These are phyloP conservation scores for Corydoras maculifer DNA, from an alignment of 2,113 vertebrate genomes.

Conservation along the genomic window DNA sequence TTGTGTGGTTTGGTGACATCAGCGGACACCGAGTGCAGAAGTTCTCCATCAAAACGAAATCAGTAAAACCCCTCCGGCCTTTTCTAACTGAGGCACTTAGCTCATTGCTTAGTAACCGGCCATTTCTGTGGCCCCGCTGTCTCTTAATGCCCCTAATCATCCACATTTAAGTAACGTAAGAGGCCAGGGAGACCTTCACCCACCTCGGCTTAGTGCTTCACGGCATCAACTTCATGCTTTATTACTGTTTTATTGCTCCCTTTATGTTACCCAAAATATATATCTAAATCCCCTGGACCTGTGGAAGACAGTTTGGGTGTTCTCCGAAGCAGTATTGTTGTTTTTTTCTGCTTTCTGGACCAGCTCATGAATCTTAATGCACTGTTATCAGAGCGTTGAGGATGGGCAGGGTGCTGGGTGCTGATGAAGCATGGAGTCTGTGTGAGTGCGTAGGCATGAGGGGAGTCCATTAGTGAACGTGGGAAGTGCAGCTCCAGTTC, in stretches of 20 bases:
- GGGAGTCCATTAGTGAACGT: slow-evolving; percentile 36
- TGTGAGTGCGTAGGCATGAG: slow-evolving; percentile 26
- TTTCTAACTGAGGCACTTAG: not conserved
- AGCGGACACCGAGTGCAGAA: not conserved
- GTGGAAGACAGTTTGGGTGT: slow-evolving; percentile 9
- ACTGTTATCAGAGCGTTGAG: slow-evolving; percentile 16
- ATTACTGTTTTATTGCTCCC: slow-evolving; percentile 16
- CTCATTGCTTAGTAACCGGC: slow-evolving; percentile 11
- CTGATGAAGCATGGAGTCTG: slow-evolving; percentile 26
- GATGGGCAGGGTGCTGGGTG: slow-evolving; percentile 17
- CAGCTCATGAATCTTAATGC: slow-evolving; percentile 18
- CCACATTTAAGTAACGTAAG: slow-evolving; percentile 19
- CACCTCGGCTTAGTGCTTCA: not conserved
- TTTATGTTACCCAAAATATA: slow-evolving; percentile 1
- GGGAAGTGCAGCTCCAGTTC: slow-evolving; percentile 17
- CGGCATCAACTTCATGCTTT: slow-evolving; percentile 3
- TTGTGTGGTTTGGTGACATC: not conserved
- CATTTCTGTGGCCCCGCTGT: slow-evolving; percentile 6
- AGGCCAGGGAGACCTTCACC: slow-evolving; percentile 5
- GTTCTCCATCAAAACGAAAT: too few species aligned
- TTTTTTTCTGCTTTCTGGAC: not conserved
- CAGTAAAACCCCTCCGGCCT: too few species aligned
- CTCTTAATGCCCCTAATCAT: slow-evolving; percentile 11
- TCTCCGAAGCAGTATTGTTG: slow-evolving; percentile 14
- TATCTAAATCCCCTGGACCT: not conserved